These are phyloP conservation scores for Cebuella pygmaea DNA, from an alignment of 2,797 vertebrate genomes.

Conservation along the genomic window DNA sequence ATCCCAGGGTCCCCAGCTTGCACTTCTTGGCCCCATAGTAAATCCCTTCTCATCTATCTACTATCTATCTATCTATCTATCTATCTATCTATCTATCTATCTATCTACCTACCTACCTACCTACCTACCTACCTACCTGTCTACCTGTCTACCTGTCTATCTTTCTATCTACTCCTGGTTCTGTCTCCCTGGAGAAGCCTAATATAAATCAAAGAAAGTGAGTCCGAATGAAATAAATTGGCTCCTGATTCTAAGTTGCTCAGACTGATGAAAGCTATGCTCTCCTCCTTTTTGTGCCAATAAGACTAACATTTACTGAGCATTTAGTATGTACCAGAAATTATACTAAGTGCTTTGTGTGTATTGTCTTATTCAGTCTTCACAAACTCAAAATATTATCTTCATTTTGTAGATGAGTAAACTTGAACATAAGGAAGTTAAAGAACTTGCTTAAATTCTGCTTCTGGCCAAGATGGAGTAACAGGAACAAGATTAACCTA, in stretches of 20 bases:
- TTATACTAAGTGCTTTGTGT: background rate
- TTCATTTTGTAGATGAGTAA: conserved; percentile 52
- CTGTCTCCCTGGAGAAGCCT: background rate
- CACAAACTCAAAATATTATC: conserved; percentile 3
- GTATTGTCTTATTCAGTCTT: conserved; percentile 2
- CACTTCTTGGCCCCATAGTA: background rate
- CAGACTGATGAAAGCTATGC: background rate
- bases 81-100: accelerated
- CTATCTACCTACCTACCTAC: too few relatives aligned
- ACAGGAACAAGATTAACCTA: conserved; percentile 30
- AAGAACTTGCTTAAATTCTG: conserved; percentile 54
- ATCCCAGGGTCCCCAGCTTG: background rate
- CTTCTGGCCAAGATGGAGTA: conserved; percentile 4
- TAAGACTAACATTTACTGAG: conserved; percentile 8
- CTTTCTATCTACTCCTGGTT: background rate
- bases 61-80: background rate
- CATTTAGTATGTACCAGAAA: conserved; percentile 7
- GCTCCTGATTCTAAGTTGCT: background rate
- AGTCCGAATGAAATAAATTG: conserved; percentile 24
- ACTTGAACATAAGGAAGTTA: background rate
- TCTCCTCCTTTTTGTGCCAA: background rate
- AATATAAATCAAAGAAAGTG: background rate
- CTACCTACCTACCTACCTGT: accelerated
- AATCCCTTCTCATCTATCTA: background rate
- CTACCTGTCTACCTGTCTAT: accelerated